These are phyloP conservation scores for Tringa solitaria DNA, from an alignment of 2,113 vertebrate species.

Conservation along the genomic window DNA sequence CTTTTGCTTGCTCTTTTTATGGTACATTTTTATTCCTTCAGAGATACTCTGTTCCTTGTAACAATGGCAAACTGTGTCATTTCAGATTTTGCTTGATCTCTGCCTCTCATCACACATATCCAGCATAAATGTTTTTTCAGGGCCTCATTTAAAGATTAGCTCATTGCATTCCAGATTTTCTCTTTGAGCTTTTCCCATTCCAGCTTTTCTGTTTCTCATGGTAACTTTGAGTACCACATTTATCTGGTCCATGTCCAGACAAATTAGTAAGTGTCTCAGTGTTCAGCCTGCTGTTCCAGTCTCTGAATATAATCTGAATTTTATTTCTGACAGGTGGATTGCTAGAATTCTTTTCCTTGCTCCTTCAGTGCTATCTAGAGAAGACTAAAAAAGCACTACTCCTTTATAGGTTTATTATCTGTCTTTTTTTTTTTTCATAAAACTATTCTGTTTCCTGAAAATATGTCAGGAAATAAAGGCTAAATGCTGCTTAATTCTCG, in stretches of 20 bases:
- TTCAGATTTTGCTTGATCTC: background rate
- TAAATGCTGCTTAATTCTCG: background rate
- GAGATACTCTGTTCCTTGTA: background rate
- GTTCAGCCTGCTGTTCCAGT: background rate
- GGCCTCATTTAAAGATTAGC: background rate
- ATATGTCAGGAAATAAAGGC: background rate
- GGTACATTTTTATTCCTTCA: background rate
- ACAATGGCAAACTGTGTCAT: background rate
- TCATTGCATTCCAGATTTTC: background rate
- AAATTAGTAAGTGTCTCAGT: background rate
- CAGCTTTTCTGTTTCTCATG: background rate
- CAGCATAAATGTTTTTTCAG: background rate
- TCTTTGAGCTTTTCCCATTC: background rate
- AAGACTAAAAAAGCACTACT: background rate
- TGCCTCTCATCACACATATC: background rate
- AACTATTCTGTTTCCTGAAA: background rate
- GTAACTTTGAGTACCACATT: background rate
- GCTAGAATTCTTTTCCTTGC: background rate
- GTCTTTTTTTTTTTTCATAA: background rate
- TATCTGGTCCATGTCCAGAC: background rate
- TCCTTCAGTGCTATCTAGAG: background rate
- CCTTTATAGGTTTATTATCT: background rate
- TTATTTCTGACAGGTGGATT: background rate
- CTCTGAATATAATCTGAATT: background rate
- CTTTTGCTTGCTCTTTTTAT: background rate